Conservation (phyloP, 1,140 invertebrate genomes). For the Rhyacophila brunnea region DNA sequence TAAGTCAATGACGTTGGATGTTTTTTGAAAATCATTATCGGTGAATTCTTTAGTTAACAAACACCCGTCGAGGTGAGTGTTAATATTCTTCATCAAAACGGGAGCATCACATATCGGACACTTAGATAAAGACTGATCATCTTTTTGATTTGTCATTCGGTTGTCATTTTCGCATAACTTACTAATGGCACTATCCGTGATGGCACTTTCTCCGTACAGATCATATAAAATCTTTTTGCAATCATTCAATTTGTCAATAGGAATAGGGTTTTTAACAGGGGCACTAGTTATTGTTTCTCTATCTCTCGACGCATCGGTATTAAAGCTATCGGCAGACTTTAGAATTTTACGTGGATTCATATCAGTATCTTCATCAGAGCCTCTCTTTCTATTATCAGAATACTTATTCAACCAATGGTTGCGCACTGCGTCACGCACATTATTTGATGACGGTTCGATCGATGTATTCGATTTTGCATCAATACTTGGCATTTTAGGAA, state of each 20-base stretch:
- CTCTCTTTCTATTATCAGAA: too few species aligned
- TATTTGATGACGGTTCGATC: too few species aligned
- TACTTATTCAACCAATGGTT: too few species aligned
- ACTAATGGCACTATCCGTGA: slow-evolving; percentile 14
- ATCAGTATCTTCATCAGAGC: too few species aligned
- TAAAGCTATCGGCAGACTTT: too few species aligned
- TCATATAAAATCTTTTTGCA: slow-evolving; percentile 24
- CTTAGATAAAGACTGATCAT: slow-evolving; percentile 35
- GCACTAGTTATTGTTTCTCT: too few species aligned
- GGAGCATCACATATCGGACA: slow-evolving; percentile 57
- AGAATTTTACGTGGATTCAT: too few species aligned
- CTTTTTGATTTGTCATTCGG: slow-evolving; percentile 10
- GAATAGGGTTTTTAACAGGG: background rate
- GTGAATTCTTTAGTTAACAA: slow-evolving; percentile 47
- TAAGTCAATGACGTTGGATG: slow-evolving; percentile 6
- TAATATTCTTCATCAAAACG: slow-evolving; percentile 46
- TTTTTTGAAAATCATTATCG: slow-evolving; percentile 39
- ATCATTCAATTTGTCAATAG: slow-evolving; percentile 7
- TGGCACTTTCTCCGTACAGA: slow-evolving; percentile 27
- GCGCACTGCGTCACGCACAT: too few species aligned
- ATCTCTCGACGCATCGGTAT: too few species aligned
- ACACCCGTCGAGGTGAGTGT: slow-evolving; percentile 58
- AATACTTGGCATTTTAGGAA: too few species aligned
- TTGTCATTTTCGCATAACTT: slow-evolving; percentile 9
- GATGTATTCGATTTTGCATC: too few species aligned